These are phyloP conservation scores for Murina feae DNA, from an alignment of 2,113 vertebrate genomes.

Conservation along the genomic window DNA sequence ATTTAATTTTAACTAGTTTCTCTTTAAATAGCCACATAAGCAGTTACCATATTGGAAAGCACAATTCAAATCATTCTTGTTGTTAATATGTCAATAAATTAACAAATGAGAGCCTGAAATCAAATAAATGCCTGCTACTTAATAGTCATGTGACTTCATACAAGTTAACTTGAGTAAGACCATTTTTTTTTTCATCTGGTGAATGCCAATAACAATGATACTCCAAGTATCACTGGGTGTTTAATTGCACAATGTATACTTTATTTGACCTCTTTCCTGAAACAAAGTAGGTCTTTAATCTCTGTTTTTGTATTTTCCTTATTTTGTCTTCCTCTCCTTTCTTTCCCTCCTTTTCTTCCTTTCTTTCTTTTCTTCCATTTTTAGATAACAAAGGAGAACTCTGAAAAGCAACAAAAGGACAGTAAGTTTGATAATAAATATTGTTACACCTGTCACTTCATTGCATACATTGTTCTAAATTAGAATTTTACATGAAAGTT, in stretches of 20 bases:
- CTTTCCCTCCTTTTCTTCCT: not conserved
- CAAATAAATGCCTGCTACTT: not conserved
- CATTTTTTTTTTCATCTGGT: not conserved
- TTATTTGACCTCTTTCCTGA: not conserved
- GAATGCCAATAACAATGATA: not conserved
- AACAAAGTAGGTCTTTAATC: not conserved
- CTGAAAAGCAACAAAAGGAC: not conserved
- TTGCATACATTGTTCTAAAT: not conserved
- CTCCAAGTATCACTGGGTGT: not conserved
- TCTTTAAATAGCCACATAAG: not conserved
- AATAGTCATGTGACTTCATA: not conserved
- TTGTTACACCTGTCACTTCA: not conserved
- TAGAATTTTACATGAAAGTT: not conserved
- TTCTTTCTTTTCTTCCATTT: not conserved
- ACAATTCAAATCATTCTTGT: not conserved
- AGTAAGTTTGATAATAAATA: not conserved
- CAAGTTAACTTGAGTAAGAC: not conserved
- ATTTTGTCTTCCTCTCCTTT: not conserved
- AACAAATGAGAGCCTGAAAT: not conserved
- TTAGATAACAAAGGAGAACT: not conserved
- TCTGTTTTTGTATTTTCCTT: not conserved
- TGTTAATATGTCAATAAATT: not conserved
- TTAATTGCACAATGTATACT: not conserved
- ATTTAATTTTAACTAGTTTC: not conserved
- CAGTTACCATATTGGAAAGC: not conserved